Evolutionary conservation across 2,888 invertebrate species (phyloP), one percentile per base, ranked within the genome.

Genomic region (Dicyrtomina minuta): DNA sequence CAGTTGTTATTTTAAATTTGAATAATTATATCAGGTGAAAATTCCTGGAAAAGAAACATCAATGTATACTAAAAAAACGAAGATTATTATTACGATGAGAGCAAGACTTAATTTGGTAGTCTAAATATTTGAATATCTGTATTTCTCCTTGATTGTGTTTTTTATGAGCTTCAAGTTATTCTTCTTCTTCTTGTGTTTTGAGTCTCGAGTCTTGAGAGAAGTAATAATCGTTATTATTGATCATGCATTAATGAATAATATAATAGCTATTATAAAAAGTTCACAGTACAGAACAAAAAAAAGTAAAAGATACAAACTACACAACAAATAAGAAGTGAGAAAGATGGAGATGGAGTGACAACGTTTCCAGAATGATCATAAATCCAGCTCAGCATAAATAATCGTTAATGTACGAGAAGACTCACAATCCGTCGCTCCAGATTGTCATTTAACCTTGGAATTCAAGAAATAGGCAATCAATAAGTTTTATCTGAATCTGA

Each of bases 391-490:
- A 27, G 53, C 64, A 65, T 65, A 65, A 65, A 65, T 65, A 65
- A 65, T 49, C 53, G 39, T 41, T 53, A n/a, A 33, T 61, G 39
- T 33, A 33, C 27, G 27, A 33, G 33, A n/a, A 17, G 46, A 46
- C 15, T 46, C 49, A 22, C 55, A 65, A 41, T 49, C 58, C 33
- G 41, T 66, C 59, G 58, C 66, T 66, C 66, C 46, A 58, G 59
- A 59, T 59, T 67, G 58, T 67, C 66, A 59, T 67, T 59, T 59
- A 67, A 51, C 66, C 66, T 67, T 67, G 66, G 66, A 58, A 65
- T 65, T 51, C 53, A 65, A 65, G 64, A 65, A 65, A 65, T 65
- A 53, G 64, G 64, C 55, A 65, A 53, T 65, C 64, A 65, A 65
- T 65, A 65, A 65, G 64, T 65, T 65, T 53, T 65, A 65, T 65